phyloP scores from a whole-genome alignment of 2,888 invertebrate genomes.

The Gymnosoma rotundatum region DNA sequence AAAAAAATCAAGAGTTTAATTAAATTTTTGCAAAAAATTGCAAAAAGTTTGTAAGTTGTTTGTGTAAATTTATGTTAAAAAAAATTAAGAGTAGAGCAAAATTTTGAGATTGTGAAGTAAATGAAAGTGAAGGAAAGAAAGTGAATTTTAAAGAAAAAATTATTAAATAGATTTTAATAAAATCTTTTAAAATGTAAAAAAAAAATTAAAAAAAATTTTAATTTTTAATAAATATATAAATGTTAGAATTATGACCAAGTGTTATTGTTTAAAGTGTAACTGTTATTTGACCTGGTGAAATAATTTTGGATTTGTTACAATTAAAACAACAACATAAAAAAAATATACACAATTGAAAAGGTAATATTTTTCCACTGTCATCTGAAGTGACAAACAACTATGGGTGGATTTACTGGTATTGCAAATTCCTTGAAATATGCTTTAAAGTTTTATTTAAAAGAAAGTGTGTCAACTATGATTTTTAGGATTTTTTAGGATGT shows the following conservation, averaged over 20 bases:
- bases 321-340: neutral
- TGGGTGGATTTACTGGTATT: too few relatives aligned
- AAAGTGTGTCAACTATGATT: too few relatives aligned
- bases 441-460: too few relatives aligned
- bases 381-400: neutral
- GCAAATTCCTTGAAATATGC: too few relatives aligned
- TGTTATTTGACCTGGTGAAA: constrained; percentile 33
- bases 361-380: neutral
- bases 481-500: too few relatives aligned
- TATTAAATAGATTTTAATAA: neutral
- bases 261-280: constrained; percentile 1
- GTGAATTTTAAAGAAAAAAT: neutral
- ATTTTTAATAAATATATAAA: neutral
- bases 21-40: constrained; percentile 4
- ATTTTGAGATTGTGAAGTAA: neutral
- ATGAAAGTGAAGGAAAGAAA: neutral
- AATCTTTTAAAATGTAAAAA: neutral
- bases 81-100: neutral
- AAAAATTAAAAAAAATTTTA: neutral
- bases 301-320: constrained; percentile 39
- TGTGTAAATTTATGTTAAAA: neutral
- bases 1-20: constrained; percentile 6
- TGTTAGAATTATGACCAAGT: neutral
- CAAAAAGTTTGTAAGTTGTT: constrained; percentile 11
- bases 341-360: neutral